phyloP scores from a whole-genome alignment of 1,140 invertebrate genomes.

The Saccostrea echinata region DNA sequence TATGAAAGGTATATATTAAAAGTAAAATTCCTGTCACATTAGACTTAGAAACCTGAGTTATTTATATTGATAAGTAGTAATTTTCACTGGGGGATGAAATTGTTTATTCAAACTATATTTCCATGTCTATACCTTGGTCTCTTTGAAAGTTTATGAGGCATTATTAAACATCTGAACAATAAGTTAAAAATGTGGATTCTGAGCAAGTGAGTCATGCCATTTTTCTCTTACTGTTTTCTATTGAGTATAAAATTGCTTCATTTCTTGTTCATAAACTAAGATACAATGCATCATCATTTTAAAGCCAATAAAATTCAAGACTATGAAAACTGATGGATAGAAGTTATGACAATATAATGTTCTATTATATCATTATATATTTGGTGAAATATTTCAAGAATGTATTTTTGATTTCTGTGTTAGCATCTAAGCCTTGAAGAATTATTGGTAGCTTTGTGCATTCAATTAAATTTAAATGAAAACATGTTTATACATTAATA shows the following conservation, averaged over 20 bases:
- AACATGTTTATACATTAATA: neutral
- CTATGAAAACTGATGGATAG: constrained; percentile 17
- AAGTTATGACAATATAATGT: neutral
- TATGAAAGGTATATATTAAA: constrained; percentile 6
- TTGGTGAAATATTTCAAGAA: neutral
- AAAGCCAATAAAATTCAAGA: neutral
- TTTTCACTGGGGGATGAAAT: neutral
- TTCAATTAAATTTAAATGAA: no score
- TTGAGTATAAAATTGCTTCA: neutral
- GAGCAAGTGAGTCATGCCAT: neutral
- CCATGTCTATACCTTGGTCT: neutral
- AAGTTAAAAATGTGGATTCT: neutral
- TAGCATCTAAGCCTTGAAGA: no score
- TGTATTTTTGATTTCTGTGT: neutral
- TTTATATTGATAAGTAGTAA: neutral
- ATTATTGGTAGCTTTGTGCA: no score
- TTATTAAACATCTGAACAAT: neutral
- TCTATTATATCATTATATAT: neutral
- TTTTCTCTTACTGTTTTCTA: neutral
- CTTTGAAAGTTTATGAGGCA: neutral
- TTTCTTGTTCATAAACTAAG: neutral
- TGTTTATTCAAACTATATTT: constrained; percentile 20
- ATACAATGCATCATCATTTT: constrained; percentile 9
- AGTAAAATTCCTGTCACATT: neutral
- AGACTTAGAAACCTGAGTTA: neutral